Conservation (phyloP, 2,113 vertebrate genomes). For the human (Homo sapiens) region GRCh38 chr15:38431501-38432000, state of each 20-base stretch:
- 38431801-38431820: neutral
- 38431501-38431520: neutral
- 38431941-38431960: neutral
- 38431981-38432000: neutral
- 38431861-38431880: neutral
- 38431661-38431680: constrained; percentile 21
- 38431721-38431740: neutral
- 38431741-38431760: constrained; percentile 12
- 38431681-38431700: neutral
- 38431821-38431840: neutral
- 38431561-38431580: neutral
- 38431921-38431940: neutral
- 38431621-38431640: neutral
- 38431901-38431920: neutral
- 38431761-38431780: constrained; percentile 30
- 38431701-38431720: neutral
- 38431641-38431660: constrained; percentile 9
- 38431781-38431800: neutral
- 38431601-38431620: neutral
- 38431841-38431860: neutral
- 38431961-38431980: neutral
- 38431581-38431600: neutral
- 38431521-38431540: neutral
- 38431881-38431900: neutral
- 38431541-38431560: neutral